A percentile compares a stretch with the other conserved stretches of the same genome.
phyloP scores from a whole-genome alignment of 2,888 invertebrate species.

The Gari tellinella region DNA sequence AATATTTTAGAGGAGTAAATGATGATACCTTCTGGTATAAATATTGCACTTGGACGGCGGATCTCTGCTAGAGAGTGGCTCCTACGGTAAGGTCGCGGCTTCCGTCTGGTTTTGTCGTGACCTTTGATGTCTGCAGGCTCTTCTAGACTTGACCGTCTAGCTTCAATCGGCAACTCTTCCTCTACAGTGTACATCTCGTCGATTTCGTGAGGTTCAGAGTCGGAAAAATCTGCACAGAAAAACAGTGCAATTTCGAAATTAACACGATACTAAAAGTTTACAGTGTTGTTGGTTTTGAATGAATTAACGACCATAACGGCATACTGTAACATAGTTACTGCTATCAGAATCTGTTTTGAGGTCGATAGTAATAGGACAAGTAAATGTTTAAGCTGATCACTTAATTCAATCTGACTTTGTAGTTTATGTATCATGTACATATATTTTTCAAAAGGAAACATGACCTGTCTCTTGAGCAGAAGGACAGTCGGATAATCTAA shows the following conservation, averaged over 20 bases:
- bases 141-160: constrained; percentile 62
- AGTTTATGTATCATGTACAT: too few species aligned
- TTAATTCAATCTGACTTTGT: too few species aligned
- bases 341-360: too few species aligned
- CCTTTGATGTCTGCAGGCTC: constrained; percentile 54
- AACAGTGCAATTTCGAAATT: not conserved
- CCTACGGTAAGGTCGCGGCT: constrained; percentile 66
- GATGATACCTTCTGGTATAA: constrained; percentile 71
- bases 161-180: constrained; percentile 66
- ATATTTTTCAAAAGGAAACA: too few species aligned
- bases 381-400: too few species aligned
- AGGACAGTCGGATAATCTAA: too few species aligned
- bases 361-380: too few species aligned
- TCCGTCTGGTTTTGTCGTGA: constrained; percentile 48
- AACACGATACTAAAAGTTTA: not conserved
- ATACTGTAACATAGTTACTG: too few species aligned
- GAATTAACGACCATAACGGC: too few species aligned
- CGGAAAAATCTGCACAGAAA: constrained; percentile 72
- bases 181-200: constrained; percentile 70
- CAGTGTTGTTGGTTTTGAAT: not conserved
- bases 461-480: too few species aligned
- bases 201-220: constrained; percentile 75
- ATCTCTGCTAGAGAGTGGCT: constrained; percentile 78
- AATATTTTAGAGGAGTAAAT: too few species aligned
- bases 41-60: constrained; percentile 67